A percentile compares a stretch with the other conserved stretches of the same genome.
These are phyloP conservation scores for Pinctada fucata DNA, from an alignment of 2,888 invertebrate species.

Conservation along the genomic window DNA sequence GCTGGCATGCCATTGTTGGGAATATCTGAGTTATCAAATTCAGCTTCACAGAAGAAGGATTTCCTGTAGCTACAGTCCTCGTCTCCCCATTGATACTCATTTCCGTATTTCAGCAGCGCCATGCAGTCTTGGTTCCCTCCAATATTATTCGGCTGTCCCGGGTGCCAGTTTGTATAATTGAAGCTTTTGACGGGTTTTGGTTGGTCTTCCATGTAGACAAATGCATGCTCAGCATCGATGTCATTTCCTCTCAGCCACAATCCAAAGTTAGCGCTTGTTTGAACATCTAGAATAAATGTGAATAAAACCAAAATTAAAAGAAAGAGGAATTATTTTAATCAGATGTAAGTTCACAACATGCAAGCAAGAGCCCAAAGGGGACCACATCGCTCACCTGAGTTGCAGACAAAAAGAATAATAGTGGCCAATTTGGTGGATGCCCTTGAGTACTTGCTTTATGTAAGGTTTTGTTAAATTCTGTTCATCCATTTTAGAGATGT, in stretches of 20 bases:
- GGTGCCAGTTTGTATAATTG: constrained; percentile 45
- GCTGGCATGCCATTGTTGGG: background rate
- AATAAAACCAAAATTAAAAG: too few species aligned
- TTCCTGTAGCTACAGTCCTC: constrained; percentile 41
- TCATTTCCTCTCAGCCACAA: constrained; percentile 45
- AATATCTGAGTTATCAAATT: background rate
- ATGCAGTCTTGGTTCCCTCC: constrained; percentile 50
- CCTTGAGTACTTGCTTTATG: too few species aligned
- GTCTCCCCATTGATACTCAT: constrained; percentile 53
- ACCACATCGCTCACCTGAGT: too few species aligned
- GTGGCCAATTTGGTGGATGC: too few species aligned
- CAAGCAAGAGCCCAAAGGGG: too few species aligned
- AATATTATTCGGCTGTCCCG: constrained; percentile 53
- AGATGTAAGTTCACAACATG: too few species aligned
- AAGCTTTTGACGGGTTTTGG: constrained; percentile 6
- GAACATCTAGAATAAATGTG: too few species aligned
- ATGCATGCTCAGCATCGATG: constrained; percentile 32
- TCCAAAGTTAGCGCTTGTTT: constrained; percentile 29
- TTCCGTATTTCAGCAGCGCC: constrained; percentile 40
- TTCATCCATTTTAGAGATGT: too few species aligned
- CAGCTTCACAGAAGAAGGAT: constrained; percentile 49
- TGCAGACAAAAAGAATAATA: too few species aligned
- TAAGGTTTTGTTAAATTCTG: too few species aligned
- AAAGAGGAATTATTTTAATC: too few species aligned
- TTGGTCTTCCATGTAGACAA: constrained; percentile 43